Percentiles rank a stretch among this genome's conserved stretches.
Evolutionary conservation across 2,888 invertebrate species (phyloP).

Genomic region (Xylota sylvarum): DNA sequence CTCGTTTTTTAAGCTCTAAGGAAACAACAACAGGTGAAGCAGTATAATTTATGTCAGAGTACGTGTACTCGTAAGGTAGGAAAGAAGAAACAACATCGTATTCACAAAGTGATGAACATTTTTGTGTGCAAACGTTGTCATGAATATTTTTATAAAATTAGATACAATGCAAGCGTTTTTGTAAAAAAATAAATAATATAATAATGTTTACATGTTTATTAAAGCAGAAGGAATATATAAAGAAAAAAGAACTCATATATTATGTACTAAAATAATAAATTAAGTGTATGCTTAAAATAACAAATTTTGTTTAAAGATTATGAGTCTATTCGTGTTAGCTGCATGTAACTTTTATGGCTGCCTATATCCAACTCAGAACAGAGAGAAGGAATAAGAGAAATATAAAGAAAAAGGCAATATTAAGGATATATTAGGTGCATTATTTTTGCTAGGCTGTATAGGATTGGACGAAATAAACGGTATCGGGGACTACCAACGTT

Average conservation of each 20-base stretch:
- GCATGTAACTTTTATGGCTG: too few relatives aligned
- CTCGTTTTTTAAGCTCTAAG: background rate
- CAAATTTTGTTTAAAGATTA: conserved; percentile 9
- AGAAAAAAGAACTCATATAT: conserved; percentile 1
- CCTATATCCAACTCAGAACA: too few relatives aligned
- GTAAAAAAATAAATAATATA: too few relatives aligned
- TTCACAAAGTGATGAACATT: conserved; percentile 9
- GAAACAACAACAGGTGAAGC: conserved; percentile 30
- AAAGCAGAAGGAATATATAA: background rate
- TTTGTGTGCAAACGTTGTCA: conserved; percentile 19
- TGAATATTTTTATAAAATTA: conserved; percentile 46
- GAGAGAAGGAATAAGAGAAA: too few relatives aligned
- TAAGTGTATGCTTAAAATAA: background rate
- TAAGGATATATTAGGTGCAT: too few relatives aligned
- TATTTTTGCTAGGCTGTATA: too few relatives aligned
- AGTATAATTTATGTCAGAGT: conserved; percentile 7
- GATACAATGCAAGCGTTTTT: conserved; percentile 16
- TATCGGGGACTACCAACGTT: too few relatives aligned
- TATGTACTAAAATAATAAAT: conserved; percentile 31
- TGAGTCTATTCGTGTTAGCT: background rate
- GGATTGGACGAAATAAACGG: too few relatives aligned
- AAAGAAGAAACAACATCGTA: conserved; percentile 1
- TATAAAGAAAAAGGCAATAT: too few relatives aligned
- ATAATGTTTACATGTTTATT: conserved; percentile 35
- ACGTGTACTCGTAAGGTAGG: conserved; percentile 2